phyloP scores from a whole-genome alignment of 1,140 invertebrate genomes.

The Oscheius sp. region DNA sequence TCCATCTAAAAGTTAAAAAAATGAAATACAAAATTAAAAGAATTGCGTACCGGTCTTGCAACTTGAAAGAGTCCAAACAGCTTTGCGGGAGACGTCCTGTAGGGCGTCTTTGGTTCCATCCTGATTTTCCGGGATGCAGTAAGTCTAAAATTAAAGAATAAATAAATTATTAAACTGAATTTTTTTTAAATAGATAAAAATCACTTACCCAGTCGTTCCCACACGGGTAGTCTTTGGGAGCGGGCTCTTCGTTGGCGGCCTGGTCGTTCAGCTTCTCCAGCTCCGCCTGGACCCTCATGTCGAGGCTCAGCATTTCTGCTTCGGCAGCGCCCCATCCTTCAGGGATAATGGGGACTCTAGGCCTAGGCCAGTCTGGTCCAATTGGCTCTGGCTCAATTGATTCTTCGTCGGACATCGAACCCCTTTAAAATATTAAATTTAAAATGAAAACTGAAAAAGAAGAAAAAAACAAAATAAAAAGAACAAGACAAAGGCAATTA shows the following conservation, averaged over 20 bases:
- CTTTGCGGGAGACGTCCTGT: slow-evolving; percentile 6
- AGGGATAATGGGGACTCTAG: no score
- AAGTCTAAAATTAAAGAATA: background rate
- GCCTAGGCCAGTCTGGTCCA: background rate
- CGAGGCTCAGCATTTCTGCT: no score
- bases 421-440: no score
- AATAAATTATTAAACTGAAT: no score
- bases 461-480: no score
- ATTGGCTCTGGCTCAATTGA: background rate
- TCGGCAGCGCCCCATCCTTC: no score
- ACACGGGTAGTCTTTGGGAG: background rate
- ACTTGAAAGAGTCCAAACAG: slow-evolving; percentile 21
- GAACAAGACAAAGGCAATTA: no score
- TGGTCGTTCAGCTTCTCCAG: background rate
- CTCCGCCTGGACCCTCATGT: no score
- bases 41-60: slow-evolving; percentile 23
- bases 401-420: background rate
- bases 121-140: background rate
- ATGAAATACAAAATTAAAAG: background rate
- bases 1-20: background rate
- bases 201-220: background rate
- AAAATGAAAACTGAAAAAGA: no score
- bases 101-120: background rate
- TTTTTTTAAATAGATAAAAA: background rate
- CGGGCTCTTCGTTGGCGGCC: background rate